Percentiles rank a stretch among this genome's conserved stretches.
These are phyloP conservation scores for Amphipyra tragopoginis DNA, from an alignment of 2,888 invertebrate genomes.

Conservation along the genomic window DNA sequence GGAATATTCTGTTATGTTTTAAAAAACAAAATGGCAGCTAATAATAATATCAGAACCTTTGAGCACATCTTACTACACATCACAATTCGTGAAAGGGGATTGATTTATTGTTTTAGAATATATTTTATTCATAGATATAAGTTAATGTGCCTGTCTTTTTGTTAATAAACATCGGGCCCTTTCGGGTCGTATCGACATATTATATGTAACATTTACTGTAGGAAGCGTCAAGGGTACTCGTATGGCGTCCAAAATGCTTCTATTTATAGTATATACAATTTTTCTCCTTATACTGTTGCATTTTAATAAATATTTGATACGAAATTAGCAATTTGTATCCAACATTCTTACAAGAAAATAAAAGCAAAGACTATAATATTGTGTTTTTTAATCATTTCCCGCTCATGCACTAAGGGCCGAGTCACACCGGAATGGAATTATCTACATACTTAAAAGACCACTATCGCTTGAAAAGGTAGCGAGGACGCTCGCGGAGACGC, in stretches of 20 bases:
- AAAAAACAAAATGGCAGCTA: constrained; percentile 71
- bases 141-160: constrained; percentile 82
- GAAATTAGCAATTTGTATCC: constrained; percentile 85
- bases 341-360: constrained; percentile 86
- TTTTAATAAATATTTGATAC: constrained; percentile 86
- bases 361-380: constrained; percentile 75
- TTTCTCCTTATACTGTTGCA: constrained; percentile 79
- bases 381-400: constrained; percentile 60
- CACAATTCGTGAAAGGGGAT: constrained; percentile 84
- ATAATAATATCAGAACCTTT: constrained; percentile 59
- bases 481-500: too few species aligned
- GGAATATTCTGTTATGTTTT: constrained; percentile 51
- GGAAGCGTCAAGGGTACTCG: constrained; percentile 55
- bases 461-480: too few species aligned
- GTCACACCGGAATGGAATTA: too few species aligned
- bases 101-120: constrained; percentile 77
- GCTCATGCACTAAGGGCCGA: not conserved
- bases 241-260: constrained; percentile 71
- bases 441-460: too few species aligned
- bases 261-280: constrained; percentile 84
- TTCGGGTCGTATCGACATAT: constrained; percentile 38
- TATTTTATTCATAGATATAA: constrained; percentile 76
- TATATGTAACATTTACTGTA: constrained; percentile 58
- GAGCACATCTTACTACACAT: constrained; percentile 76
- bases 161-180: constrained; percentile 48